Evolutionary conservation across 1,140 invertebrate species (phyloP).

Genomic region (Maconellicoccus hirsutus): DNA sequence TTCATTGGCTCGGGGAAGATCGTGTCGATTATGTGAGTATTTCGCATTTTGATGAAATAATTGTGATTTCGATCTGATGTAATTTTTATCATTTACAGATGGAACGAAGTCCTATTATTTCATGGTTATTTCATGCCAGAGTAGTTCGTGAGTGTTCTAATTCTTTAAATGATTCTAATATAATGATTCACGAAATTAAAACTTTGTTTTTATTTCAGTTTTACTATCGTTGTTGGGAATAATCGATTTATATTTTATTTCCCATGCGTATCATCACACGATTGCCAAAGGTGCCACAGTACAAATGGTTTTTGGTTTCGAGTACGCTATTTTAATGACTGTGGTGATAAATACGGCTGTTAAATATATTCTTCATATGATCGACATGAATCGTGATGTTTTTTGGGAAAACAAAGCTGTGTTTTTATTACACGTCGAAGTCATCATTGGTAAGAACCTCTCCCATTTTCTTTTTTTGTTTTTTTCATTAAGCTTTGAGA

Average conservation of each 20-base stretch:
- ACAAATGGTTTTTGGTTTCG: conserved; percentile 98
- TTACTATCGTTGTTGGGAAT: conserved; percentile 67
- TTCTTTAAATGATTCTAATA: background rate
- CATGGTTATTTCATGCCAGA: conserved; percentile 86
- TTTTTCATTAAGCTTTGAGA: background rate
- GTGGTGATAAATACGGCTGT: conserved; percentile 87
- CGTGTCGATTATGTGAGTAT: conserved; percentile 93
- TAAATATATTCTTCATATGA: conserved; percentile 89
- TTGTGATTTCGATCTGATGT: background rate
- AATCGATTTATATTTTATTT: conserved; percentile 80
- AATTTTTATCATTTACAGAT: conserved; percentile 54
- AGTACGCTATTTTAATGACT: conserved; percentile 94
- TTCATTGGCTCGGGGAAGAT: conserved; percentile 99
- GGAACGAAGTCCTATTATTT: conserved; percentile 96
- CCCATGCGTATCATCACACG: conserved; percentile 91
- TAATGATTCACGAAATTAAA: background rate
- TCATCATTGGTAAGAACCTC: conserved; percentile 72
- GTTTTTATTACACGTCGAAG: conserved; percentile 90
- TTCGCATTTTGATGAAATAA: background rate
- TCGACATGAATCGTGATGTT: conserved; percentile 87
- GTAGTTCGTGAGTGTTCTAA: conserved; percentile 55
- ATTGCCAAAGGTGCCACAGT: conserved; percentile 89
- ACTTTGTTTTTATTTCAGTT: conserved; percentile 36
- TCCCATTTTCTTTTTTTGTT: background rate
- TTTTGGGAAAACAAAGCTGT: conserved; percentile 99